Conservation (phyloP, 2,113 vertebrate genomes). For the Hippocampus zosterae region DNA sequence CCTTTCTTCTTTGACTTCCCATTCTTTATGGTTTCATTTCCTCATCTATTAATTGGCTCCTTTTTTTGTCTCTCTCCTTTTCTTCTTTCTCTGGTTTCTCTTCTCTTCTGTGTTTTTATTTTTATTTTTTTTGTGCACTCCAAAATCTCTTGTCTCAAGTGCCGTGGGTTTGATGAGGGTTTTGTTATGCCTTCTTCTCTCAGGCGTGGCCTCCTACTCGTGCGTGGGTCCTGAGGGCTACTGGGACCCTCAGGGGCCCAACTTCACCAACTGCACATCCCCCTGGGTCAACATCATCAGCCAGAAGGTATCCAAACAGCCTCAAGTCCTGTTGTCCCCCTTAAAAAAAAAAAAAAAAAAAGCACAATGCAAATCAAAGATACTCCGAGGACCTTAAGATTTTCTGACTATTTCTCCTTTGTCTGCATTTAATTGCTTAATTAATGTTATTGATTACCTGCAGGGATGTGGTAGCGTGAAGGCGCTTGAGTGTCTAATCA, state of each 20-base stretch:
- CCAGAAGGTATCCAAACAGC: constrained; percentile 79
- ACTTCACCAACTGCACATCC: constrained; percentile 96
- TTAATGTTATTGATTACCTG: constrained; percentile 40
- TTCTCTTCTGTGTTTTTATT: no score
- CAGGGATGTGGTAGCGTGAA: constrained; percentile 1
- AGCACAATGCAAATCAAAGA: constrained; percentile 6
- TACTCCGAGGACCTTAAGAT: not conserved
- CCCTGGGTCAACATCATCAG: constrained; percentile 93
- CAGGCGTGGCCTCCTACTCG: constrained; percentile 84
- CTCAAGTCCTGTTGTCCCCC: not conserved
- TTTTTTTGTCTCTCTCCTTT: not conserved
- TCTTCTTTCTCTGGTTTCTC: not conserved
- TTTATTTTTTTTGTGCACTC: not conserved
- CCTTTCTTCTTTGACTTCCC: not conserved
- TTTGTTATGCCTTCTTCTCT: constrained; percentile 24
- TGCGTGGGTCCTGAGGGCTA: constrained; percentile 84
- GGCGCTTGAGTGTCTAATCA: constrained; percentile 19
- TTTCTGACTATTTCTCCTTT: constrained; percentile 22
- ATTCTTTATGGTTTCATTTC: not conserved
- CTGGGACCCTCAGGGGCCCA: constrained; percentile 92
- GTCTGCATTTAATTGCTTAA: constrained; percentile 36
- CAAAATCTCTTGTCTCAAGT: not conserved
- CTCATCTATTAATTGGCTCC: no score
- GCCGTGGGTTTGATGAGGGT: not conserved
- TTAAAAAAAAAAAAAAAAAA: not conserved